Evolutionary conservation across 2,888 invertebrate species (phyloP).

Genomic region (Callyntrura guangdongensis): DNA sequence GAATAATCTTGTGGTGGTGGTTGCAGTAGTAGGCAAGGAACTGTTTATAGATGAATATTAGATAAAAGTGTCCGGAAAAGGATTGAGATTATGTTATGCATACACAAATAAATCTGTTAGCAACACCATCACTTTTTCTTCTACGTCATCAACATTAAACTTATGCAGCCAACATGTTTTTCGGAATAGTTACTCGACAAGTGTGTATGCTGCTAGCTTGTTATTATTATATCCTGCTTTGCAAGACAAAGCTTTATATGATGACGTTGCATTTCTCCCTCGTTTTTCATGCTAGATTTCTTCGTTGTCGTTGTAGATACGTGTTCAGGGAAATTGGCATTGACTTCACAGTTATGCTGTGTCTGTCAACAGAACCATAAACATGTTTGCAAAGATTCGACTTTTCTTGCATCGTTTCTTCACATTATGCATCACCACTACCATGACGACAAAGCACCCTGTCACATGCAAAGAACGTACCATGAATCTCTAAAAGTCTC

Average conservation of each 20-base stretch:
- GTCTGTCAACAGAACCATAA: slow-evolving; percentile 69
- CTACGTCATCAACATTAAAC: slow-evolving; percentile 28
- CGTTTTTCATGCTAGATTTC: not conserved
- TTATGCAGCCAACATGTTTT: slow-evolving; percentile 29
- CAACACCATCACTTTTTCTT: slow-evolving; percentile 27
- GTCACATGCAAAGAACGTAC: not conserved
- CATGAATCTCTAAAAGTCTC: no score
- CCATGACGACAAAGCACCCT: slow-evolving; percentile 9
- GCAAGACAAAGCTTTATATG: slow-evolving; percentile 39
- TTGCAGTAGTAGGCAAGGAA: not conserved
- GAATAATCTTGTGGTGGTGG: not conserved
- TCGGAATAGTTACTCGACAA: not conserved
- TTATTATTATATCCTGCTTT: not conserved
- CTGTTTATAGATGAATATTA: not conserved
- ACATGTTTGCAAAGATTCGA: slow-evolving; percentile 48
- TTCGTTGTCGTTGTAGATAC: slow-evolving; percentile 13
- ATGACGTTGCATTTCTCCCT: slow-evolving; percentile 60
- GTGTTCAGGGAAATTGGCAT: slow-evolving; percentile 63
- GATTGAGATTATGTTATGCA: slow-evolving; percentile 26
- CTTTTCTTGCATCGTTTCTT: slow-evolving; percentile 9
- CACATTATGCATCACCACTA: slow-evolving; percentile 29
- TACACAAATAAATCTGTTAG: slow-evolving; percentile 51
- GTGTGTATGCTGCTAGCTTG: not conserved
- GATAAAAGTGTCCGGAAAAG: not conserved
- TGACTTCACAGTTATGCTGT: slow-evolving; percentile 60